Base-by-base conservation (phyloP, 1,140 invertebrate genomes). In the Ips nitidus region DNA sequence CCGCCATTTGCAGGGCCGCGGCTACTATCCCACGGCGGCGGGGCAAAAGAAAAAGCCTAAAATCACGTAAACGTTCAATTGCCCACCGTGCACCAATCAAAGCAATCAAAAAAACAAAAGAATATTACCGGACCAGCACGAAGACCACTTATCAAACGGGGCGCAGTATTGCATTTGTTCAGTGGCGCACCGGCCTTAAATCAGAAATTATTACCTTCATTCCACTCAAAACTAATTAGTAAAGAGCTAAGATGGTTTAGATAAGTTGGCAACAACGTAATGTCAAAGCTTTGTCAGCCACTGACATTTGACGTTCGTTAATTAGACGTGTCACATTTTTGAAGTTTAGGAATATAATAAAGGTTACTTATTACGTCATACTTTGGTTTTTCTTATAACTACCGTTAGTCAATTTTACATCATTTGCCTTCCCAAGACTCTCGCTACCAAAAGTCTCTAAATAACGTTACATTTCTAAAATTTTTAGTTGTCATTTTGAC, bases 51-150 rank as follows among this genome's bases (percentile, higher is more conserved):
- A 67, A 67, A 67, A 52, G 5, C 56, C 45, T 41, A 60, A 67
- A 67, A 67, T 67, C 65, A 67, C 65, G 65, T 67, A 67, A 67
- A 67, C 57, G 65, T n/a, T 67, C 65, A 67, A 67, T 67, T 67
- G 56, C 56, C 57, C 56, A 67, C 65, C 65, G 65, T 59, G 56
- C 40, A 60, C 65, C 65, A 67, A 59, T 60, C 64, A 66, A 66
- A 66, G 52, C 56, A 67, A 67, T 67, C 65, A 60, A 52, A 58
- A 66, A 60, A 67, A 59, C 43, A 67, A 67, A 67, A 60, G 57
- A 67, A 67, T 59, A 59, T 67, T 43, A 39, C 56, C 65, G 57
- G 41, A 38, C 55, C 22, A 39, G 56, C 56, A 59, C 56, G 56
- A 67, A 58, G 43, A 37, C 65, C 56, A 67, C 65, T 67, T 67